Evolutionary conservation across 2,888 invertebrate genomes (phyloP), one percentile per base, ranked within the genome.

Genomic region (Oscheius myriophilus): DNA sequence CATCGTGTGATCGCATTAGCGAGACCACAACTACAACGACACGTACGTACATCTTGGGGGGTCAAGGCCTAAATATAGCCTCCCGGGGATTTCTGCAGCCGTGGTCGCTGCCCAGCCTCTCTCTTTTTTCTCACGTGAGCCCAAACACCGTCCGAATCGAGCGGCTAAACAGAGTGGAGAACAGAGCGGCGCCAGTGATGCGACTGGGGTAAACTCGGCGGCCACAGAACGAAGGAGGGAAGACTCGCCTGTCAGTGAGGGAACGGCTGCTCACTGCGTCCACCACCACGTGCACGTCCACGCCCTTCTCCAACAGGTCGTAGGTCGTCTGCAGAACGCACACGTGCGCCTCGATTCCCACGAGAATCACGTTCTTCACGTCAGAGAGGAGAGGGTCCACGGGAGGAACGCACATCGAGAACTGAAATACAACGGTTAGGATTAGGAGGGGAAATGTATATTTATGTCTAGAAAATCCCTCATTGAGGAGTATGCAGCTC

Each of bases 301-400:
- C 87, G 6, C 89, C 88, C 64, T 84, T 79, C 64, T 88, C 87
- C 63, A 90, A 82, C 9, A 90, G 86, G 79, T 90, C 89, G 57
- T 90, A 85, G 7, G 89, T 88, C 6, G 90, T 90, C 79, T 90
- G 90, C 76, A 90, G 90, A 12, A 91, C 87, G 81, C 91, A 91
- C 23, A 90, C 90, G 84, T 91, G 90, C 0, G 90, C 87, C 87
- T 91, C 89, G 70, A 90, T 89, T 21, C 89, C 89, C 76, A 89
- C 89, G 16, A 90, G 78, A 62, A 89, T 76, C 43, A 89, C 83
- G 7, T 87, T 87, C 49, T 83, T 71, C 23, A 80, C 51, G 4
- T 82, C 82, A 58, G 86, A 84, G 73, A 90, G 71, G 58, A 84
- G 75, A 1, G 86, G 75, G 55, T 87, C 82, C 6, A 90, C 87